Percentiles rank a stretch among this genome's conserved stretches.
These are phyloP conservation scores for Myiozetetes cayanensis DNA, from an alignment of 2,113 vertebrate species.

Conservation along the genomic window DNA sequence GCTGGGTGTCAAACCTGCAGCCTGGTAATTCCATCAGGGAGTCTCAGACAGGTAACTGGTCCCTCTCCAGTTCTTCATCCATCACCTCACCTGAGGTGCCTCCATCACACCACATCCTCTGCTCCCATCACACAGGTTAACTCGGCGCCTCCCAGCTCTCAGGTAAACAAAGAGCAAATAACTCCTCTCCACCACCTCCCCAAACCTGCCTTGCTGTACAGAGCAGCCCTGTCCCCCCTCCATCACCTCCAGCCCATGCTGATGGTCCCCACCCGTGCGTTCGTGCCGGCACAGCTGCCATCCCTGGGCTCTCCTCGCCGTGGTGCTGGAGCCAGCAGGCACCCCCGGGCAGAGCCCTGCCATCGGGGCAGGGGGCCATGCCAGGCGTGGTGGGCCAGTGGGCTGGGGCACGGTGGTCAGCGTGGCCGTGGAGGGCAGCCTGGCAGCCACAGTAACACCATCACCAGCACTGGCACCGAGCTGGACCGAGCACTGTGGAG, in stretches of 20 bases:
- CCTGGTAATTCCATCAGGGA: fast-evolving
- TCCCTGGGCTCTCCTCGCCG: fast-evolving
- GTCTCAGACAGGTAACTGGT: neutral
- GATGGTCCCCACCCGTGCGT: fast-evolving
- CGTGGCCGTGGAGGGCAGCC: fast-evolving
- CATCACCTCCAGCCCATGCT: neutral
- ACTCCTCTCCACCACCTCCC: neutral
- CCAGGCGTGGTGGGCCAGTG: neutral
- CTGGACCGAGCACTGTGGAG: fast-evolving
- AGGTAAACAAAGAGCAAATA: fast-evolving
- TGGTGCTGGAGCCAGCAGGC: fast-evolving
- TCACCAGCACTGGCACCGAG: neutral
- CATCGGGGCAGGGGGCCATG: fast-evolving
- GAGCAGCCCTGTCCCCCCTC: neutral
- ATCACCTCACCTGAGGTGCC: fast-evolving
- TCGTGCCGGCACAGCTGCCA: fast-evolving
- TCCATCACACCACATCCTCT: neutral
- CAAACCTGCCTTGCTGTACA: neutral
- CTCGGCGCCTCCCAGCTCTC: fast-evolving
- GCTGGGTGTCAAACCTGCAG: neutral
- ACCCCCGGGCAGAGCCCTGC: fast-evolving
- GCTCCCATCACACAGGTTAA: neutral
- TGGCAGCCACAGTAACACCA: neutral
- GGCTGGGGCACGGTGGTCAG: neutral
- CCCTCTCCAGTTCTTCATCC: neutral